Evolutionary conservation across 2,888 invertebrate genomes (phyloP).

Genomic region (Carpatolechia fugitivella): DNA sequence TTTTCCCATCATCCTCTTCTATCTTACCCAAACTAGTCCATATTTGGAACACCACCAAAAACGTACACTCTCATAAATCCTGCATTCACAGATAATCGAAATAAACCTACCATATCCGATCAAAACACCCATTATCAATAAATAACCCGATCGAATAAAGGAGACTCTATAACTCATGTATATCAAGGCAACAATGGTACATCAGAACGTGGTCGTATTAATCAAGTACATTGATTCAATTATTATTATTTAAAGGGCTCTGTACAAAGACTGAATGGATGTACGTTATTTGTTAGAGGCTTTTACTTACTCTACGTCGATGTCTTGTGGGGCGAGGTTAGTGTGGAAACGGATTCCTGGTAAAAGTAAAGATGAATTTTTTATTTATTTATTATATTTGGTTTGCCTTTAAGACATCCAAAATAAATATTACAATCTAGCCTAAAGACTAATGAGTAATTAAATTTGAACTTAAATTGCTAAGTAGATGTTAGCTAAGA

Average conservation of each 20-base stretch:
- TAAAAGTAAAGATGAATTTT: background rate
- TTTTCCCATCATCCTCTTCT: no score
- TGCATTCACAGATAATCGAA: constrained; percentile 1
- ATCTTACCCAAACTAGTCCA: background rate
- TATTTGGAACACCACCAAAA: background rate
- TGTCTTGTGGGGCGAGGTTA: constrained; percentile 30
- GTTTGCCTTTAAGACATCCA: no score
- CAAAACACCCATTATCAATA: constrained; percentile 22
- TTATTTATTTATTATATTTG: no score
- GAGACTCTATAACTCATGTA: constrained; percentile 39
- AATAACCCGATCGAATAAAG: constrained; percentile 34
- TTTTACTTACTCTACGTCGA: constrained; percentile 63
- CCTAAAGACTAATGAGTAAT: no score
- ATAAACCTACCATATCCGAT: background rate
- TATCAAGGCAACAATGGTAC: constrained; percentile 19
- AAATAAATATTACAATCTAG: no score
- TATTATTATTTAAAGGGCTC: constrained; percentile 73
- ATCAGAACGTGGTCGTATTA: constrained; percentile 11
- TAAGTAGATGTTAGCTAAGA: no score
- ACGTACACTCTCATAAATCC: background rate
- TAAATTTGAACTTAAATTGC: no score
- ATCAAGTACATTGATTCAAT: constrained; percentile 65
- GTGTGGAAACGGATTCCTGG: constrained; percentile 36
- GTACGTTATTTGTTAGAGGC: constrained; percentile 69
- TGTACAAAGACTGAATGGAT: constrained; percentile 71